phyloP scores from a whole-genome alignment of 2,888 invertebrate species.

The Proisotoma minuta region DNA sequence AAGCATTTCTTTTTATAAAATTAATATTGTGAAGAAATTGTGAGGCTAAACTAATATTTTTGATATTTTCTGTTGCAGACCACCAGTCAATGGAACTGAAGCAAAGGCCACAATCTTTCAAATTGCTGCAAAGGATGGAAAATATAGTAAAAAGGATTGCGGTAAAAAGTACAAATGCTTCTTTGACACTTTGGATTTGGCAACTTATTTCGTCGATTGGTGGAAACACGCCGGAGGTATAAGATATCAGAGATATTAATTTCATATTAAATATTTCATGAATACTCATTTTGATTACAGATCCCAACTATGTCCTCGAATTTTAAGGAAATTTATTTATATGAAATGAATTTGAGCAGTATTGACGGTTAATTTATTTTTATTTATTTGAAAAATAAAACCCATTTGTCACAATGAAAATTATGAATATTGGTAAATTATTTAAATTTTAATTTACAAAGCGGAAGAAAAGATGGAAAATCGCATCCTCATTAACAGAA shows the following conservation, averaged over 20 bases:
- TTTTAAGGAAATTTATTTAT: slow-evolving; percentile 11
- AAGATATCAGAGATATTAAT: too few species aligned
- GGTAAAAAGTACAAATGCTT: slow-evolving; percentile 40
- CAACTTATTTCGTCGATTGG: slow-evolving; percentile 40
- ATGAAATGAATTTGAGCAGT: neutral
- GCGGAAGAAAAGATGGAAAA: neutral
- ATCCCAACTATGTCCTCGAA: slow-evolving; percentile 26
- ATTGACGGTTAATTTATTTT: neutral
- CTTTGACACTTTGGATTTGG: slow-evolving; percentile 43
- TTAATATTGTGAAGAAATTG: slow-evolving; percentile 10
- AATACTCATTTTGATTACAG: slow-evolving; percentile 18
- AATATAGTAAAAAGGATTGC: slow-evolving; percentile 40
- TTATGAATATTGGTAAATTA: neutral
- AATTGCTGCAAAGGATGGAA: slow-evolving; percentile 44
- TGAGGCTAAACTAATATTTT: slow-evolving; percentile 12
- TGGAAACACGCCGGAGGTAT: too few species aligned
- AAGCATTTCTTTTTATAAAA: too few species aligned
- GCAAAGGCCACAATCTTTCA: slow-evolving; percentile 40
- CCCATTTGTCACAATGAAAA: neutral
- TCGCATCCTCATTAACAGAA: neutral
- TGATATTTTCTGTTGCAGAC: slow-evolving; percentile 19
- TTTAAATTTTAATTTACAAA: neutral
- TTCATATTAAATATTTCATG: too few species aligned
- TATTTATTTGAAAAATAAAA: slow-evolving; percentile 5
- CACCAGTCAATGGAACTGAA: slow-evolving; percentile 42